Percentiles rank a stretch among this genome's conserved stretches.
Conservation (phyloP, 2,888 invertebrate species). For the Teinopalpus imperialis region DNA sequence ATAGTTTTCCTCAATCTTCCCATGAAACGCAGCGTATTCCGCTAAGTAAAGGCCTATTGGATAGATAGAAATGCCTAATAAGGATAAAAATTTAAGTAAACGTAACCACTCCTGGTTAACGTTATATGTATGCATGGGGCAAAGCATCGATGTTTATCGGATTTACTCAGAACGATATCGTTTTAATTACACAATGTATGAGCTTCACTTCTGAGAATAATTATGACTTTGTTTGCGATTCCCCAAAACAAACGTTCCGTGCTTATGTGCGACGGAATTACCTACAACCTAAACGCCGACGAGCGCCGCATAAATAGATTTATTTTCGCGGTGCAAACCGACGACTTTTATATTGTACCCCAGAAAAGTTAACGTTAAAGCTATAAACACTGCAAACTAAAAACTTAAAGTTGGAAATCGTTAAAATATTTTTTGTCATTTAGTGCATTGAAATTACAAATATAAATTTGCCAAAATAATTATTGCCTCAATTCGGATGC, state of each 20-base stretch:
- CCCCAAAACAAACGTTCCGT: conserved; percentile 72
- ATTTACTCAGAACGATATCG: conserved; percentile 47
- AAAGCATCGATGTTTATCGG: conserved; percentile 35
- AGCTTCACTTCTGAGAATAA: conserved; percentile 62
- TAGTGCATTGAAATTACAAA: no score
- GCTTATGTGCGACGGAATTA: conserved; percentile 64
- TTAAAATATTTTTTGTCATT: no score
- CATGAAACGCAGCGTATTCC: no score
- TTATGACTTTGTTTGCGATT: conserved; percentile 71
- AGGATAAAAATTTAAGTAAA: no score
- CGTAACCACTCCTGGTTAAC: no score
- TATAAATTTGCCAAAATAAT: no score
- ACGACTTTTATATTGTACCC: conserved; percentile 59
- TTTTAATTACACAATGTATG: conserved; percentile 54
- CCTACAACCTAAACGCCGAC: conserved; percentile 65
- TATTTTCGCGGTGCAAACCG: conserved; percentile 69
- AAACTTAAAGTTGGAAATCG: no score
- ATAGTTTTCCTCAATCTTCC: no score
- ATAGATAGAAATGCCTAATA: no score
- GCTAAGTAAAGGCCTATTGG: no score
- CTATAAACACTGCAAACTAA: no score
- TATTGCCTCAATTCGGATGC: no score
- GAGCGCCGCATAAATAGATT: conserved; percentile 69
- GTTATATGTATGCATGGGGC: neutral
- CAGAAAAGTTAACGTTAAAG: conserved; percentile 13